Evolutionary conservation across 2,113 vertebrate genomes (phyloP).

Genomic region (Chascanopsetta lugubris): DNA sequence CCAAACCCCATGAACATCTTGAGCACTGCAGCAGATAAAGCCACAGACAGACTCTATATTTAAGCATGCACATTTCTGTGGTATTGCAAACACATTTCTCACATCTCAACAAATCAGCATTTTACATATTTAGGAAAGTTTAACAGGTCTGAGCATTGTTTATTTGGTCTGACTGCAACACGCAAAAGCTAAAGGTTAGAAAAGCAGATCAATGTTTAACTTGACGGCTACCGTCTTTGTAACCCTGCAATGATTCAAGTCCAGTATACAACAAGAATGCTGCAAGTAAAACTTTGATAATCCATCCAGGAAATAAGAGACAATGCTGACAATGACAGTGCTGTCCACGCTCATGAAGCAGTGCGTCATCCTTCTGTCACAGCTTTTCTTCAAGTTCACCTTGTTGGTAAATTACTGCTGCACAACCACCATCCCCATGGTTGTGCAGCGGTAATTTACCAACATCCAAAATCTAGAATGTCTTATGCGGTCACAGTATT

Average conservation of each 20-base stretch:
- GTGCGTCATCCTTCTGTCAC: background rate
- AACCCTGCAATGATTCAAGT: conserved; percentile 15
- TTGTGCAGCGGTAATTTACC: too few species aligned
- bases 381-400: background rate
- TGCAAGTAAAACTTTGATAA: conserved; percentile 13
- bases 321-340: conserved; percentile 23
- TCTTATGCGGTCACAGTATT: background rate
- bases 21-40: conserved; percentile 23
- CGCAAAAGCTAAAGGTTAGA: conserved; percentile 27
- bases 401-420: background rate
- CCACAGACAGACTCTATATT: conserved; percentile 42
- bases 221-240: conserved; percentile 15
- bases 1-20: conserved; percentile 34
- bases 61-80: conserved; percentile 24
- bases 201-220: conserved; percentile 67
- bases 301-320: conserved; percentile 22
- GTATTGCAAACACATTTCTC: conserved; percentile 6
- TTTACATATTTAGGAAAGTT: background rate
- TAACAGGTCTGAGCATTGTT: conserved; percentile 13
- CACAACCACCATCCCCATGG: background rate
- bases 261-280: conserved; percentile 22
- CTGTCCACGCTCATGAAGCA: background rate
- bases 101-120: background rate
- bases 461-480: conserved; percentile 10
- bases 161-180: conserved; percentile 6